phyloP scores from a whole-genome alignment of 2,113 vertebrate species.

The Corythaixoides concolor region DNA sequence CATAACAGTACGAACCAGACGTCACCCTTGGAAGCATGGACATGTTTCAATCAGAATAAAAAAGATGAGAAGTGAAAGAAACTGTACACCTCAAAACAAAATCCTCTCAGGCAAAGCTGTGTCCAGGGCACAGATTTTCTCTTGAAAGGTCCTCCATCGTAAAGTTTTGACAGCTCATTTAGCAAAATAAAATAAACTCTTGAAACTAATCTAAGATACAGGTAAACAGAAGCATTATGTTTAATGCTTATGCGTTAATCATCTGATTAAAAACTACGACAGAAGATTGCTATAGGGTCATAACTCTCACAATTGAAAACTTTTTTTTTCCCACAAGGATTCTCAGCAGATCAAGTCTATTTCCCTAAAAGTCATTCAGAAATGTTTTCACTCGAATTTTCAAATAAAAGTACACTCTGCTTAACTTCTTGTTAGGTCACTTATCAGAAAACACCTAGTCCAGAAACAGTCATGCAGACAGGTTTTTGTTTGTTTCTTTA shows the following conservation, averaged over 20 bases:
- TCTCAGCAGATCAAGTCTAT: background rate
- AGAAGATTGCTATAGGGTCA: background rate
- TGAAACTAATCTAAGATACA: background rate
- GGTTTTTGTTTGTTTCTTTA: background rate
- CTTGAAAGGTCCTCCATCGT: background rate
- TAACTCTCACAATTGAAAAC: background rate
- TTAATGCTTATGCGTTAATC: background rate
- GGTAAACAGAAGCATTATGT: background rate
- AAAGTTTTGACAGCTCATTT: background rate
- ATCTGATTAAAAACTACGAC: background rate
- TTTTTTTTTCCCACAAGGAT: background rate
- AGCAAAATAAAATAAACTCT: background rate
- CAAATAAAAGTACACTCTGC: background rate
- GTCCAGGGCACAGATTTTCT: background rate
- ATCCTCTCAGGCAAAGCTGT: background rate
- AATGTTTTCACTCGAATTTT: background rate
- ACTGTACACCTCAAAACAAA: background rate
- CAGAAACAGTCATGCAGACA: background rate
- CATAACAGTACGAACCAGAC: background rate
- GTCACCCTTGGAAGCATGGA: background rate
- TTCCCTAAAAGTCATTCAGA: background rate
- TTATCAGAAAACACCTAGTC: background rate
- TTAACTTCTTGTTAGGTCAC: background rate
- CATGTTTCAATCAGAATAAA: background rate
- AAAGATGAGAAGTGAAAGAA: background rate